phyloP scores from a whole-genome alignment of 2,113 vertebrate genomes.

The Ictidomys tridecemlineatus region DNA sequence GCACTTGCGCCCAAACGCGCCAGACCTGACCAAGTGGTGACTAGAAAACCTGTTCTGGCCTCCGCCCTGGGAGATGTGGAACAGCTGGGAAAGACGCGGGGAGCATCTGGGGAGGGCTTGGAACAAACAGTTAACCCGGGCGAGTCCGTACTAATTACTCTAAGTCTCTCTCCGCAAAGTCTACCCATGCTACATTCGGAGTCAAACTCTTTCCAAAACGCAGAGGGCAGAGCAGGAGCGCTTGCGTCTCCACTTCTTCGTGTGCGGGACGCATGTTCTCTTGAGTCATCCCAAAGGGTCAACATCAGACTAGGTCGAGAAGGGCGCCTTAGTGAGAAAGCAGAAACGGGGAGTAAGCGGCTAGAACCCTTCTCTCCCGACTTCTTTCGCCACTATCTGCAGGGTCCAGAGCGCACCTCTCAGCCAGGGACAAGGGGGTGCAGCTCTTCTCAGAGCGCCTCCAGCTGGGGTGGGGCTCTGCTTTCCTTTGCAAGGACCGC shows the following conservation, averaged over 20 bases:
- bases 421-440: not conserved
- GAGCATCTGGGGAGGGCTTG: not conserved
- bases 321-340: not conserved
- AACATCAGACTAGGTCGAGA: not conserved
- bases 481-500: fast-evolving
- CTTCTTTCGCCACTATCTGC: not conserved
- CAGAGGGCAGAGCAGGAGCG: not conserved
- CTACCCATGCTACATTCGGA: not conserved
- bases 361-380: not conserved
- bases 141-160: not conserved
- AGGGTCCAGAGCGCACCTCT: not conserved
- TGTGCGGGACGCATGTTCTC: not conserved
- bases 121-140: not conserved
- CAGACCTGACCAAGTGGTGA: fast-evolving
- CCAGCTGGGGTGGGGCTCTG: not conserved
- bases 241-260: not conserved
- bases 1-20: not conserved
- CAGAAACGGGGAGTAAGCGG: not conserved
- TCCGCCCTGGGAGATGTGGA: not conserved
- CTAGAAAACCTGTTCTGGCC: not conserved
- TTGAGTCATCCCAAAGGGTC: not conserved
- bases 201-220: conserved; percentile 32
- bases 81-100: not conserved
- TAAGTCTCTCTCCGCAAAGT: not conserved
- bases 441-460: not conserved